These are phyloP conservation scores for Argyra leucocephala DNA, from an alignment of 2,888 invertebrate species.

Conservation along the genomic window DNA sequence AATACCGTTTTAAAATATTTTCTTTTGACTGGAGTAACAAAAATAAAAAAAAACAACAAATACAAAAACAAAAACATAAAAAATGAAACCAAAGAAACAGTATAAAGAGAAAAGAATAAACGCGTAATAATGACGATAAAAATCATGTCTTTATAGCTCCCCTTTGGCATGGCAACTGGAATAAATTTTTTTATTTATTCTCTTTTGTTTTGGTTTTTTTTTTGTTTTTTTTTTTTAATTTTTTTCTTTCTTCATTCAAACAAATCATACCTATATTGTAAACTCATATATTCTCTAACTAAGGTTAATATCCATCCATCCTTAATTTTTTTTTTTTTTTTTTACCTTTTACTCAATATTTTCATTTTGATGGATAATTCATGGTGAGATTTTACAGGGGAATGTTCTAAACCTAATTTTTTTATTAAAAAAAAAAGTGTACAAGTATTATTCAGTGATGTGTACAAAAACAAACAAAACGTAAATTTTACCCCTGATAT, in stretches of 20 bases:
- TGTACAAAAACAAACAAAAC: background rate
- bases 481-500: background rate
- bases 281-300: no score
- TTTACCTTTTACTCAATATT: background rate
- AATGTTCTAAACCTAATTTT: slow-evolving; percentile 2
- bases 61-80: no score
- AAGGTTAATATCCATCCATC: background rate
- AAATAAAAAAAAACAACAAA: no score
- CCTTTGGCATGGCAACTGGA: background rate
- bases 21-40: background rate
- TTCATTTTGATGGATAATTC: no score
- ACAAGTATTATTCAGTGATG: background rate
- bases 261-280: no score
- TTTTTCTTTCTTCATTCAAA: no score
- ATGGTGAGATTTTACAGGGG: background rate
- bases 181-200: background rate
- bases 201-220: background rate
- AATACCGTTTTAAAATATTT: background rate
- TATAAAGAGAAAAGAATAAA: background rate
- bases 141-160: background rate
- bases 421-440: background rate
- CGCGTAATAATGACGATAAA: background rate
- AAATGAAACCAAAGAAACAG: no score
- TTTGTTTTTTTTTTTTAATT: background rate
- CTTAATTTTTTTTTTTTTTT: background rate